Conservation (phyloP, 2,888 invertebrate species). For the Selenia dentaria region DNA sequence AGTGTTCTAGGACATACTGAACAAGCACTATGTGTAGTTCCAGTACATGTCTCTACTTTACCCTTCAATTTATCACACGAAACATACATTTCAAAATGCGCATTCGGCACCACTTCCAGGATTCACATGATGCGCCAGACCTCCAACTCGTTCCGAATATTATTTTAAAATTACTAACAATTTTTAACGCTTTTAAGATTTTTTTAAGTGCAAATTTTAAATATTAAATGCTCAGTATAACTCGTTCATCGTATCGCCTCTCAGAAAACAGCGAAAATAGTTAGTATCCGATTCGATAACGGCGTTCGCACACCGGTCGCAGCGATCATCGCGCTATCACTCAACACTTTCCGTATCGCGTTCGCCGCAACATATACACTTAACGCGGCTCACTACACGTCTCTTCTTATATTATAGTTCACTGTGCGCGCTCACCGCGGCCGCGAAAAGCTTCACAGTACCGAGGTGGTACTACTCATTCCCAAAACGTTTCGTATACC, state of each 20-base stretch:
- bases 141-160: constrained; percentile 37
- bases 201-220: constrained; percentile 50
- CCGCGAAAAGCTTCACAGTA: background rate
- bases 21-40: constrained; percentile 18
- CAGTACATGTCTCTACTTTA: constrained; percentile 9
- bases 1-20: constrained; percentile 6
- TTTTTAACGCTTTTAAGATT: constrained; percentile 42
- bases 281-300: constrained; percentile 41
- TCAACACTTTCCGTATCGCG: background rate
- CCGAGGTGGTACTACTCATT: background rate
- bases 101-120: background rate
- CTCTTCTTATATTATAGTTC: background rate
- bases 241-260: constrained; percentile 36
- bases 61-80: constrained; percentile 13
- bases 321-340: background rate
- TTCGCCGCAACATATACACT: background rate
- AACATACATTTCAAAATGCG: constrained; percentile 2
- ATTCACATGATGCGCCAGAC: constrained; percentile 38
- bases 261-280: constrained; percentile 43
- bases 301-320: no score
- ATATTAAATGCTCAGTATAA: constrained; percentile 57
- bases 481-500: background rate
- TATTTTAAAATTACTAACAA: constrained; percentile 38
- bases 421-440: constrained; percentile 1
- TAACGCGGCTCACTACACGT: background rate